phyloP scores from a whole-genome alignment of 2,888 invertebrate genomes.

The Metalampra italica region DNA sequence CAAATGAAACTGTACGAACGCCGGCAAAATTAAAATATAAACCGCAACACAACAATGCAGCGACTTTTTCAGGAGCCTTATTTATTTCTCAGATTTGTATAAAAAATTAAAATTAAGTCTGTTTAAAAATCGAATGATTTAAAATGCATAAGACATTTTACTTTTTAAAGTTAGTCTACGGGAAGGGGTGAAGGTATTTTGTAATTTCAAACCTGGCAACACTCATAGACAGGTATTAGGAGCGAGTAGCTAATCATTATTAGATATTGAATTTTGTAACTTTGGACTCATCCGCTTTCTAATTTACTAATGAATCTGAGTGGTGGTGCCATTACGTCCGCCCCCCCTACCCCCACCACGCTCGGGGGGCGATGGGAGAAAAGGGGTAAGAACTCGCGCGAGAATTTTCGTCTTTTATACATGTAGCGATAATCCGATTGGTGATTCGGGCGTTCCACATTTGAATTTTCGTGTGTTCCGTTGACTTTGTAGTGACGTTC shows the following conservation, averaged over 20 bases:
- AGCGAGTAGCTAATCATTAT: constrained; percentile 68
- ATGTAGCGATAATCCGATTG: constrained; percentile 77
- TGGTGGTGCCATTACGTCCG: constrained; percentile 70
- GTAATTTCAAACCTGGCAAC: neutral
- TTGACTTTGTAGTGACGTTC: constrained; percentile 41
- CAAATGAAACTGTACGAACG: neutral
- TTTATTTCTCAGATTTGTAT: too few relatives aligned
- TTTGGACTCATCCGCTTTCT: constrained; percentile 79
- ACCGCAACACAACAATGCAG: too few relatives aligned
- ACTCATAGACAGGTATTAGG: constrained; percentile 64
- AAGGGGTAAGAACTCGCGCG: constrained; percentile 68
- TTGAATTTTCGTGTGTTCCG: constrained; percentile 64
- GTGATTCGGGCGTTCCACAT: constrained; percentile 71
- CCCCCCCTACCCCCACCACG: constrained; percentile 17
- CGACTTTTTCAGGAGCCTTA: too few relatives aligned
- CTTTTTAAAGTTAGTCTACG: neutral
- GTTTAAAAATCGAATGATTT: too few relatives aligned
- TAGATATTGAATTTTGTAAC: constrained; percentile 79
- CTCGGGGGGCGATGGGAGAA: constrained; percentile 33
- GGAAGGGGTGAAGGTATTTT: neutral
- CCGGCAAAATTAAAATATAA: too few relatives aligned
- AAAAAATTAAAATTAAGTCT: too few relatives aligned
- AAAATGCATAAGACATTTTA: too few relatives aligned
- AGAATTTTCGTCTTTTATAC: constrained; percentile 77
- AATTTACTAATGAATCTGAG: constrained; percentile 80